A percentile compares a stretch with the other conserved stretches of the same genome.
Conservation (phyloP, 2,888 invertebrate species). For the Drosophila flavopinicola region DNA sequence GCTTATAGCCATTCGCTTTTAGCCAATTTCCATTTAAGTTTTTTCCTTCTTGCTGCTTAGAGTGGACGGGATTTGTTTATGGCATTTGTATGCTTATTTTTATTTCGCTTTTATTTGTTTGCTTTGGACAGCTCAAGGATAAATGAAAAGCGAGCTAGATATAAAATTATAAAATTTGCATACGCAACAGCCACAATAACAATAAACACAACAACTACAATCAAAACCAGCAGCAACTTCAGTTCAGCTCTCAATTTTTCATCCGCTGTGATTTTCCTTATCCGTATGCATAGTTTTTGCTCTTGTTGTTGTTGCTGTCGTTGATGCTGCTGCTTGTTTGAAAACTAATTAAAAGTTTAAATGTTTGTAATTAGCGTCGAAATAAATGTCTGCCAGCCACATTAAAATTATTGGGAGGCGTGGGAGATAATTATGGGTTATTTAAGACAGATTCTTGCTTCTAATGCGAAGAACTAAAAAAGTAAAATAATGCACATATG, state of each 20-base stretch:
- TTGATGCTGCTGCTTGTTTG: slow-evolving; percentile 44
- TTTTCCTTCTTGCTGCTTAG: slow-evolving; percentile 3
- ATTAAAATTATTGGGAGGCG: slow-evolving; percentile 63
- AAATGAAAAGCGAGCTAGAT: slow-evolving; percentile 42
- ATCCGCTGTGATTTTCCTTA: slow-evolving; percentile 9
- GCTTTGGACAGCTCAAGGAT: slow-evolving; percentile 29
- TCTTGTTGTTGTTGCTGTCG: slow-evolving; percentile 22
- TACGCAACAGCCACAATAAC: slow-evolving; percentile 26
- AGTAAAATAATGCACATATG: too few relatives aligned
- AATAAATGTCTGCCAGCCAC: slow-evolving; percentile 74
- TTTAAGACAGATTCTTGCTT: too few relatives aligned
- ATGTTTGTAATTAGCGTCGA: slow-evolving; percentile 75
- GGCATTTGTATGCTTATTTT: slow-evolving; percentile 60
- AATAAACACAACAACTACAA: slow-evolving; percentile 3
- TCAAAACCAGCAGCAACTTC: slow-evolving; percentile 17
- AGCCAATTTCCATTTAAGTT: slow-evolving; percentile 65
- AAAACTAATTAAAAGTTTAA: slow-evolving; percentile 77
- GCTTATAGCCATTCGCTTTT: slow-evolving; percentile 54
- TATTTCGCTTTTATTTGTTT: slow-evolving; percentile 47
- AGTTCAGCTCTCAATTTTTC: slow-evolving; percentile 22
- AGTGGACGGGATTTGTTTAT: slow-evolving; percentile 61
- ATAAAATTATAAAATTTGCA: slow-evolving; percentile 56
- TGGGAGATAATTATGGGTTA: background rate
- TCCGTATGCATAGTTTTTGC: slow-evolving; percentile 12
- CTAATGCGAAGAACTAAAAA: too few relatives aligned